Base-by-base conservation (phyloP, 2,797 vertebrate species). In the Cheirogaleus major region DNA sequence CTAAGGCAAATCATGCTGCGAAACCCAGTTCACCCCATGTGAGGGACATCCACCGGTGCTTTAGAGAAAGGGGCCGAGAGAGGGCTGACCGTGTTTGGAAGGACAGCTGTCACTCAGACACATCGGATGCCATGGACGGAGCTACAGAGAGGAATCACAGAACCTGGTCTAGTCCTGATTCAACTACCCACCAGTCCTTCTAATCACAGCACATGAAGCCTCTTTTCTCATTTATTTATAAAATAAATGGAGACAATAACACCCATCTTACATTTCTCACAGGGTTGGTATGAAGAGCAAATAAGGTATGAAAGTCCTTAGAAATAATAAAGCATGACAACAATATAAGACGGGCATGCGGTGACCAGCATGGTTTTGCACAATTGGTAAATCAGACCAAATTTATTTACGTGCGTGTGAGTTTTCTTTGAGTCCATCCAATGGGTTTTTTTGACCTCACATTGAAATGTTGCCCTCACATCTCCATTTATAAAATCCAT, bases 401-500 rank as follows among this genome's bases (percentile, higher is more conserved):
- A 48, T 50, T 65, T 61, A 52, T 50, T 55, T 43, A 7, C 15
- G 4, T 65, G 20, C 81, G 7, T 45, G 3, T 57, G 22, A 78
- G 63, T 32, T 27, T 52, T 78, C 22, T 80, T 87, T 35, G 57
- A 79, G 79, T 50, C 48, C 38, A 73, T 67, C 80, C 73, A 38
- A 4, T 41, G 59, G 17, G 85, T 96, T 72, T 95, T 48, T 94
- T 92, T 78, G 41, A 79, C 72, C n/a, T 95, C 38, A 35, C 11
- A 76, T 87, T 95, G 80, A 94, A 92, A 83, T 79, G 83, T 72
- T 94, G 83, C 87, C 25, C 43, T 89, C 67, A 63, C 52, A 45
- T 82, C 12, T 86, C 82, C 45, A 76, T 92, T 94, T 32, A 83
- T 67, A 84, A 91, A 95, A 91, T 91, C 80, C 18, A 80, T 91